These are phyloP conservation scores for Microdon myrmicae DNA, from an alignment of 2,888 invertebrate species.

Conservation along the genomic window DNA sequence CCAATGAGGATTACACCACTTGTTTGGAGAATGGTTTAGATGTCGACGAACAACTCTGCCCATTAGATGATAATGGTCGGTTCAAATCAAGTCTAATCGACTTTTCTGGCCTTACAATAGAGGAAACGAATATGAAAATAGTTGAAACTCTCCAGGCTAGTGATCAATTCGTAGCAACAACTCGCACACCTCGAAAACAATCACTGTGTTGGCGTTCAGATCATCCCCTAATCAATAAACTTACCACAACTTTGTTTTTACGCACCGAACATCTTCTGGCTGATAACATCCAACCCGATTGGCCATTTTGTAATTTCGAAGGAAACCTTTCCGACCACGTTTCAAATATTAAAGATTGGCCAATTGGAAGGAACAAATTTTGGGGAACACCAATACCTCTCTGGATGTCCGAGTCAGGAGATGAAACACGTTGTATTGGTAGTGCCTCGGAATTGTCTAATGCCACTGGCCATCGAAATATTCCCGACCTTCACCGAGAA, in stretches of 20 bases:
- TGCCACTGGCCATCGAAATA: conserved; percentile 77
- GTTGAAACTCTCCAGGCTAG: conserved; percentile 80
- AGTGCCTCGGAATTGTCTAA: conserved; percentile 87
- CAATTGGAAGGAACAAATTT: conserved; percentile 92
- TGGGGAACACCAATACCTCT: conserved; percentile 98
- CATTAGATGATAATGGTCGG: conserved; percentile 87
- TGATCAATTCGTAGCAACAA: conserved; percentile 77
- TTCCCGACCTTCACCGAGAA: conserved; percentile 92
- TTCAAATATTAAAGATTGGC: conserved; percentile 98
- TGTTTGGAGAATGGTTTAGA: conserved; percentile 80
- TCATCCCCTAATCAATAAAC: conserved; percentile 93
- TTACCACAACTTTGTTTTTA: conserved; percentile 96
- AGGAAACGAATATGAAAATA: conserved; percentile 94
- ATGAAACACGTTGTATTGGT: conserved; percentile 89
- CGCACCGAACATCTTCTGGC: conserved; percentile 86
- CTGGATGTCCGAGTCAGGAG: conserved; percentile 89
- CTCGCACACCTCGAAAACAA: conserved; percentile 87
- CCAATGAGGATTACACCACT: conserved; percentile 93
- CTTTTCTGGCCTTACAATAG: conserved; percentile 88
- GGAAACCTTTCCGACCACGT: conserved; percentile 78
- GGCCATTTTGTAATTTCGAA: conserved; percentile 97
- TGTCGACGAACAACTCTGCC: conserved; percentile 88
- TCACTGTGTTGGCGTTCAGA: conserved; percentile 98
- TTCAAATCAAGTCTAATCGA: conserved; percentile 84
- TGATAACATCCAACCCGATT: conserved; percentile 85